Evolutionary conservation across 2,113 vertebrate genomes (phyloP).

Genomic region (Solenodon paradoxus): DNA sequence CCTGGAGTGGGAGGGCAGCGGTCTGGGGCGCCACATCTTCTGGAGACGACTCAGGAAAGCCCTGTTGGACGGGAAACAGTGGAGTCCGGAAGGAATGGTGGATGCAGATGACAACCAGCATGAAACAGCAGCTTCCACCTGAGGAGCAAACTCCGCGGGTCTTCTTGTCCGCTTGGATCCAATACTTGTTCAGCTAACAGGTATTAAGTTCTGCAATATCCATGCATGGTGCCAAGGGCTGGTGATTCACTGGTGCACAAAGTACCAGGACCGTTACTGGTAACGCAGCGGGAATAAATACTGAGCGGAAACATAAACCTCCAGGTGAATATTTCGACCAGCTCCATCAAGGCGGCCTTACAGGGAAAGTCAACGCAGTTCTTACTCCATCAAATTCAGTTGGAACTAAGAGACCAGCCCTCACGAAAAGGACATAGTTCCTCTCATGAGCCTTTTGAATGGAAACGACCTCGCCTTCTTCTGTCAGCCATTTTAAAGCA

Average conservation of each 20-base stretch:
- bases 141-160: not conserved
- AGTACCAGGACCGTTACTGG: not conserved
- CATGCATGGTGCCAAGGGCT: not conserved
- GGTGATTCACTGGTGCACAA: not conserved
- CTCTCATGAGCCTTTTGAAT: not conserved
- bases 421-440: not conserved
- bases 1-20: constrained; percentile 82
- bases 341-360: not conserved
- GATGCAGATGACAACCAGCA: not conserved
- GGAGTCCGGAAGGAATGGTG: not conserved
- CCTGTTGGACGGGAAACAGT: constrained; percentile 74
- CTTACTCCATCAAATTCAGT: not conserved
- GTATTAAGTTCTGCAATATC: not conserved
- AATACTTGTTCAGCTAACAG: not conserved
- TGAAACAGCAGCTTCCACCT: not conserved
- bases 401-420: not conserved
- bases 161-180: not conserved
- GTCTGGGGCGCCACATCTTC: constrained; percentile 79
- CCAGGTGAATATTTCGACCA: not conserved
- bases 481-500: not conserved
- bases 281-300: not conserved
- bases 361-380: not conserved
- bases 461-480: not conserved
- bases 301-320: not conserved
- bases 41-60: constrained; percentile 82